Base-by-base conservation (phyloP, 2,113 vertebrate species). In the Hylia prasina region DNA sequence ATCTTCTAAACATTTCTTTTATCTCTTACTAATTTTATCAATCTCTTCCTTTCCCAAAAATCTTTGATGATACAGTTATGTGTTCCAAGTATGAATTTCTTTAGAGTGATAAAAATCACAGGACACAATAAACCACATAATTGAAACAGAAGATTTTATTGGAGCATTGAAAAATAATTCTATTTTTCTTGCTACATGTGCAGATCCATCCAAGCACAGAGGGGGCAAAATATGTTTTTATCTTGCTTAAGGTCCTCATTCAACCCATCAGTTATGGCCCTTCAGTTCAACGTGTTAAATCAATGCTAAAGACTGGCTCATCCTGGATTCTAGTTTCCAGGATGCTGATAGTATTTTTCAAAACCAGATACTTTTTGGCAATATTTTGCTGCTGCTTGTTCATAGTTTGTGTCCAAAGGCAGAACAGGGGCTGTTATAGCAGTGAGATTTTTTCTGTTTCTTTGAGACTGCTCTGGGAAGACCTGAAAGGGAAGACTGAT, bases 151-250 rank as follows among this genome's bases (percentile, higher is more conserved):
- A 87, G 35, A 71, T 12, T 73, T 27, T 56, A 6, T 64, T 37
- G 53, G 44, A 70, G 19, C 22, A 71, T 12, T 64, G 28, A 19
- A 64, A 64, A 54, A 53, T 45, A 87, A 76, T 75, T 63, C 19
- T 47, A 1, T 58, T 92, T 89, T 66, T 47, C 51, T 87, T 79
- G 44, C 44, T 70, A 23, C 18, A 37, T 2, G 6, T 48, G 51
- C 51, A 71, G 24, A 81, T 71, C 48, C 12, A 56, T 66, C 19
- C 25, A 79, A 73, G 35, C 18, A 61, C 63, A 86, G 50, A 45
- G 10, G 4, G 5, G 14, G 9, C 0, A 0, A 80, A 73, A 87
- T 2, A 1, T 9, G 7, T 44, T 47, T 80, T 47, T 53, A 0
- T 64, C 33, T 75, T 79, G 21, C 54, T 78, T 28, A 19, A 9